Evolutionary conservation across 2,888 invertebrate species (phyloP).

Genomic region (Cyaniris semiargus): DNA sequence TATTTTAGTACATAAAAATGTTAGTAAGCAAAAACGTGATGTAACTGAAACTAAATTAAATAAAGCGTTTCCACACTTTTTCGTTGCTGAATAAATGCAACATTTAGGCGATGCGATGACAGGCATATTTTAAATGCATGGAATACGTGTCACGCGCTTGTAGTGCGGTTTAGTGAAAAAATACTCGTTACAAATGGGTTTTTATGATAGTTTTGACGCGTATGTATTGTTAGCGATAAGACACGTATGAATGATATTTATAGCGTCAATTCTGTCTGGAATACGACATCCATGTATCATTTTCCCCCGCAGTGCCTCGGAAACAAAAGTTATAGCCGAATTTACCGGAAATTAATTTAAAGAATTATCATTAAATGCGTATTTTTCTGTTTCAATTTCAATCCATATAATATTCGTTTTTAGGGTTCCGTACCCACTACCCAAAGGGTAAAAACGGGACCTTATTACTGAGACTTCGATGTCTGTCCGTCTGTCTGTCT

Average conservation of each 20-base stretch:
- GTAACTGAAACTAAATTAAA: conserved; percentile 3
- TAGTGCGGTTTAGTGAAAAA: background rate
- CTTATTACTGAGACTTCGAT: too few relatives aligned
- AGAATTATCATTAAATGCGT: too few relatives aligned
- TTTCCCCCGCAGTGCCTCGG: background rate
- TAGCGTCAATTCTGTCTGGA: background rate
- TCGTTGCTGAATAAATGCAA: background rate
- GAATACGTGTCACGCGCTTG: background rate
- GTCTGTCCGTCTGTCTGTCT: too few relatives aligned
- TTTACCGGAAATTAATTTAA: too few relatives aligned
- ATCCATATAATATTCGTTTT: too few relatives aligned
- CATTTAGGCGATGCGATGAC: background rate
- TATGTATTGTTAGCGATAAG: conserved; percentile 18
- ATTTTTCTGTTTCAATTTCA: too few relatives aligned
- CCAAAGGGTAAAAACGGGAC: too few relatives aligned
- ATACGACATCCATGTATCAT: background rate
- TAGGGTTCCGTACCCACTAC: too few relatives aligned
- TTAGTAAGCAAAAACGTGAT: background rate
- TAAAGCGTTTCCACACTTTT: background rate
- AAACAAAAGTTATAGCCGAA: background rate
- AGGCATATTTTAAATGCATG: conserved; percentile 21
- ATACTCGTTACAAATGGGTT: background rate
- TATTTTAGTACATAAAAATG: background rate
- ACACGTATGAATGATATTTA: conserved; percentile 11
- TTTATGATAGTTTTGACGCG: conserved; percentile 15